These are phyloP conservation scores for Enteromius mattozi DNA, from an alignment of 2,797 vertebrate species.

Conservation along the genomic window DNA sequence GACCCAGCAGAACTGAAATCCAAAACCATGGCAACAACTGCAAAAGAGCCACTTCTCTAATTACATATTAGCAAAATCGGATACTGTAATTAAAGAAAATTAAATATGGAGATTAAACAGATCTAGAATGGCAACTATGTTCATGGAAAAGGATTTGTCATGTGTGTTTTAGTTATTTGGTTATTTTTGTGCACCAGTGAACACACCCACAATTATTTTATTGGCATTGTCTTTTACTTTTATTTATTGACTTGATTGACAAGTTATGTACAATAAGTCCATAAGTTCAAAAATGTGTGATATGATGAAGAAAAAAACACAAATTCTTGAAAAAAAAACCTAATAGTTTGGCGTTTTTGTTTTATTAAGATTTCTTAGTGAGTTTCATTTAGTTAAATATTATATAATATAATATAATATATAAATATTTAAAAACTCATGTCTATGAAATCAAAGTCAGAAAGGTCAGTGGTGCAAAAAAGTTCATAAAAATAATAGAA, in stretches of 20 bases:
- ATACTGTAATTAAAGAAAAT: conserved; percentile 61
- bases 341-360: not conserved
- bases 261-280: not conserved
- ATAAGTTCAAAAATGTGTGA: not conserved
- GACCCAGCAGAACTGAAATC: conserved; percentile 60
- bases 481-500: not conserved
- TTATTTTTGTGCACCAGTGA: not conserved
- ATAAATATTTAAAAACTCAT: not conserved
- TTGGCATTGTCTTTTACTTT: not conserved
- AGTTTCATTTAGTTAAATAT: not conserved
- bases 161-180: not conserved
- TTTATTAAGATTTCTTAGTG: not conserved
- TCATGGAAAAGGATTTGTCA: conserved; percentile 43
- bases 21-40: conserved; percentile 66
- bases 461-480: not conserved
- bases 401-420: not conserved
- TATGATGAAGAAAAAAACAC: not conserved
- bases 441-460: not conserved
- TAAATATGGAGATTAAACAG: conserved; percentile 60
- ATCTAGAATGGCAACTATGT: conserved; percentile 52
- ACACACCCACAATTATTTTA: not conserved
- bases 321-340: not conserved
- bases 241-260: not conserved
- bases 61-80: conserved; percentile 59
- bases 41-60: conserved; percentile 56